A percentile compares a stretch with the other conserved stretches of the same genome.
Evolutionary conservation across 2,113 vertebrate genomes (phyloP).

Genomic region (Bostrychus sinensis): DNA sequence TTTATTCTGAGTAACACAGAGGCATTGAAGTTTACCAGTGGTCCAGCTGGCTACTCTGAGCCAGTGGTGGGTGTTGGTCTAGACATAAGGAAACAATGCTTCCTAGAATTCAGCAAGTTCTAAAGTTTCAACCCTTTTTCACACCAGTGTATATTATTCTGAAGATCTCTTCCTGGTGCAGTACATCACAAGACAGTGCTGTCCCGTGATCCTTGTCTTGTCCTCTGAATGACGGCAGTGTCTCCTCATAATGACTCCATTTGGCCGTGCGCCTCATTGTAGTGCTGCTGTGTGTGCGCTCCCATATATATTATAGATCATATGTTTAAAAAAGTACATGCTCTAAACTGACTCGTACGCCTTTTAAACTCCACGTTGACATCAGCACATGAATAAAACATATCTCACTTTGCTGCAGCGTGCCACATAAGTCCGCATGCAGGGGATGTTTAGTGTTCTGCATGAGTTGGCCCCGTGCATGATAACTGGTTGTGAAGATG

Average conservation of each 20-base stretch:
- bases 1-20: no score
- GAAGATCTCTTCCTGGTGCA: not conserved
- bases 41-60: no score
- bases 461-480: conserved; percentile 1
- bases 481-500: not conserved
- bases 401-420: not conserved
- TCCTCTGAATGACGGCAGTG: not conserved
- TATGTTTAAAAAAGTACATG: conserved; percentile 14
- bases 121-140: no score
- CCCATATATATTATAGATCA: conserved; percentile 25
- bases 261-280: not conserved
- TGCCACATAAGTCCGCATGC: not conserved
- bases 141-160: no score
- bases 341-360: not conserved
- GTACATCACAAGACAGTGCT: not conserved
- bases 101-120: no score
- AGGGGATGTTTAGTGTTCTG: not conserved
- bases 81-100: no score
- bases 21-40: no score
- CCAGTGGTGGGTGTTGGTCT: no score
- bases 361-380: conserved; percentile 30
- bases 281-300: not conserved
- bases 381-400: conserved; percentile 42
- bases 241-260: not conserved
- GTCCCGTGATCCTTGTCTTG: not conserved